Evolutionary conservation across 2,797 vertebrate genomes (phyloP).

Genomic region (Cossypha niveicapilla): DNA sequence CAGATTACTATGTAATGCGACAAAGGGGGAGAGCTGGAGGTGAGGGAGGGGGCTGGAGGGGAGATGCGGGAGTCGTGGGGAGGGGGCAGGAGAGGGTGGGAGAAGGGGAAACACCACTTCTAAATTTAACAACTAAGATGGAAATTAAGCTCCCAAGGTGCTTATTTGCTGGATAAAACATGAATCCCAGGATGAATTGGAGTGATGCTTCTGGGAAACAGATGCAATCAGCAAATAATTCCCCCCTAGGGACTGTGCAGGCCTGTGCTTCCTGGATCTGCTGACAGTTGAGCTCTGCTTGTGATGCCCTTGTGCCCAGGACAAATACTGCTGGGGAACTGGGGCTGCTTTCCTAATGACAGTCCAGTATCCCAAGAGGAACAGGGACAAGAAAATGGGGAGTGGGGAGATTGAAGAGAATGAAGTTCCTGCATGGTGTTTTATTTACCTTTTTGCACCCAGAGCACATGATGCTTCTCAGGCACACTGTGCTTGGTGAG

Average conservation of each 20-base stretch:
- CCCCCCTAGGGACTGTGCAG: background rate
- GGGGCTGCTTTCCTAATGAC: background rate
- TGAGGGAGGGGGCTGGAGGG: slow-evolving; percentile 59
- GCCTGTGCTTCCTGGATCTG: slow-evolving; percentile 19
- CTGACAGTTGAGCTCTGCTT: slow-evolving; percentile 21
- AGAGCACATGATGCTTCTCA: background rate
- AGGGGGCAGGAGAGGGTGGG: slow-evolving; percentile 31
- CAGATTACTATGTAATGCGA: slow-evolving; percentile 83
- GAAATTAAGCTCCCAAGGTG: slow-evolving; percentile 44
- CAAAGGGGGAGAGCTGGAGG: slow-evolving; percentile 77
- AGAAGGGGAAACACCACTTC: slow-evolving; percentile 62
- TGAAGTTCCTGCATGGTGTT: background rate
- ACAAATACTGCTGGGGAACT: background rate
- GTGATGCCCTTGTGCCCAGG: slow-evolving; percentile 28
- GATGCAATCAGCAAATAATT: slow-evolving; percentile 53
- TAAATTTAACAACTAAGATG: slow-evolving; percentile 63
- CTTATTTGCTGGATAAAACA: slow-evolving; percentile 29
- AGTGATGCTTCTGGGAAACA: slow-evolving; percentile 62
- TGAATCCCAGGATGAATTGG: slow-evolving; percentile 40
- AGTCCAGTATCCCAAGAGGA: background rate
- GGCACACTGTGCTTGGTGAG: accelerated
- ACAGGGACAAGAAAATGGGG: background rate
- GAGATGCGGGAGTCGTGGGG: slow-evolving; percentile 2
- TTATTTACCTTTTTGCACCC: background rate
- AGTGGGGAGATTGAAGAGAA: background rate